Conservation (phyloP, 2,113 vertebrate genomes). For the Cinclus mexicanus region DNA sequence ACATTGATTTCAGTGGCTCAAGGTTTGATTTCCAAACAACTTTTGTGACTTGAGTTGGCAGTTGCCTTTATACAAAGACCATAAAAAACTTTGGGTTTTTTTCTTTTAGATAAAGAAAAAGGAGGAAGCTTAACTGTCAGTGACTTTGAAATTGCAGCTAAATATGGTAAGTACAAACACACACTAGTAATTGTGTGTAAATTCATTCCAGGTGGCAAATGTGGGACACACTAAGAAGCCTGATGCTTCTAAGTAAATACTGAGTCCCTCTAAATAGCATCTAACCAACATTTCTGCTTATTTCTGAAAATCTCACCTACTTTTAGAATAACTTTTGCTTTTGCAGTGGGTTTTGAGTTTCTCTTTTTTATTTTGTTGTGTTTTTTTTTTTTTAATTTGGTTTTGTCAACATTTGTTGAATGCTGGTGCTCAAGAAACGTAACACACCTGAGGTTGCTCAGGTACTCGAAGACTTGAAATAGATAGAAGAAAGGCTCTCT, state of each 20-base stretch:
- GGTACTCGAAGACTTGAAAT: not conserved
- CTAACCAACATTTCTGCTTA: not conserved
- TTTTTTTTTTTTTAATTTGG: not conserved
- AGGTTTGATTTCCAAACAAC: not conserved
- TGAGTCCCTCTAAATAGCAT: not conserved
- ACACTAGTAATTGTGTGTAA: not conserved
- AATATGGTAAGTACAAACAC: slow-evolving; percentile 76
- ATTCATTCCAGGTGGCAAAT: not conserved
- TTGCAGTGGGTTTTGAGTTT: not conserved
- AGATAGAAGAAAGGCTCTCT: not conserved
- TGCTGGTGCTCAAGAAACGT: not conserved
- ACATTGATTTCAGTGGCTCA: not conserved
- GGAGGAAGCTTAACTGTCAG: slow-evolving; percentile 80
- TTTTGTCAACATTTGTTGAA: not conserved
- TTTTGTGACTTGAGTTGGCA: not conserved
- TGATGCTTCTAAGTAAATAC: not conserved
- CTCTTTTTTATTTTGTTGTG: not conserved
- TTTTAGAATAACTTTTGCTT: not conserved
- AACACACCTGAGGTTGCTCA: not conserved
- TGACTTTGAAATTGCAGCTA: slow-evolving; percentile 84
- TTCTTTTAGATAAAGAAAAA: slow-evolving; percentile 75
- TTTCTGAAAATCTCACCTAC: not conserved
- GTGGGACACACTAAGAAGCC: not conserved
- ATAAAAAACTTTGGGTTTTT: not conserved
- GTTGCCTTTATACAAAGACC: not conserved